Base-by-base conservation (phyloP, 2,888 invertebrate genomes). In the Pterostichus niger region DNA sequence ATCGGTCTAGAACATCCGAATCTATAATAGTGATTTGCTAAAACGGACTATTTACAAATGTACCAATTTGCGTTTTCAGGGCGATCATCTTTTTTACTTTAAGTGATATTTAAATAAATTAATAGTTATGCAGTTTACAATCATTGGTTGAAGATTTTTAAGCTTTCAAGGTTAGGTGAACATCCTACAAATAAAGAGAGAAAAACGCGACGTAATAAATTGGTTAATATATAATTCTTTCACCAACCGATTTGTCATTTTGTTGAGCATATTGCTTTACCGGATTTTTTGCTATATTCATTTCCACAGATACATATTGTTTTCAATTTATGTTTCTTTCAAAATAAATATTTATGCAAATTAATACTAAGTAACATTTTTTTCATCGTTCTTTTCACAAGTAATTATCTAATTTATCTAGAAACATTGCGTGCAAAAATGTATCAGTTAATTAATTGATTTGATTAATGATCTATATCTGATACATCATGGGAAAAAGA, bases 41-140 rank as follows among this genome's bases (percentile, higher is more conserved):
- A 56, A 76, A 54, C 56, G 76, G 54, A 10, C 54, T 76, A 76
- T 76, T 76, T 76, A 56, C 76, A 76, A 54, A 76, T 76, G 76
- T 76, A 76, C 35, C 54, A 76, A 76, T 76, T 76, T 76, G 35
- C 56, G 33, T 15, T 13, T 13, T 40, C 40, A 40, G 40, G 40
- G 3, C 40, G 40, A 17, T 75, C 75, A 75, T 75, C 52, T 52
- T 46, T 73, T 75, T 73, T 13, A 9, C 31, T 76, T 76, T 76
- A 3, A 54, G 10, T 76, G 33, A 76, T 54, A 76, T 76, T 76
- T 76, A 76, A 56, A 54, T 56, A 40, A 76, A 76, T 76, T 76
- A 76, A 76, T 76, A 76, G 56, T 54, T 76, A 33, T 71, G 68
- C 68, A 71, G 44, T 71, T 68, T 44, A 3, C 10, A 71, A 71